Percentiles rank a stretch among this genome's conserved stretches.
phyloP scores from a whole-genome alignment of 2,113 vertebrate species.

The Cichladusa arquata region DNA sequence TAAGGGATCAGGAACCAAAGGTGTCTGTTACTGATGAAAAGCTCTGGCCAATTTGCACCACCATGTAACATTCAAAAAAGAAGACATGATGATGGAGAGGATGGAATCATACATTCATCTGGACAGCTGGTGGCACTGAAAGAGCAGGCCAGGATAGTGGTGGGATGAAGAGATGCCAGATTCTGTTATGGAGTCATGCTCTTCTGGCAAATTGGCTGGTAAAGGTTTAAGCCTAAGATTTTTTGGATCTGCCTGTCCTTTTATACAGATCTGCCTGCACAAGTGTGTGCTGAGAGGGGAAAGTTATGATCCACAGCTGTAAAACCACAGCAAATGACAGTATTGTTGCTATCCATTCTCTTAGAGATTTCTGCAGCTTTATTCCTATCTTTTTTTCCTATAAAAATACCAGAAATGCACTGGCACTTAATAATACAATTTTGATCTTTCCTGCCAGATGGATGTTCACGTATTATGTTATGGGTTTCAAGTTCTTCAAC shows the following conservation, averaged over 20 bases:
- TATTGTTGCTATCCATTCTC: background rate
- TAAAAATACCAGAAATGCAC: background rate
- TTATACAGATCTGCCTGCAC: background rate
- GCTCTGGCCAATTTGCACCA: background rate
- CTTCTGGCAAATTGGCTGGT: background rate
- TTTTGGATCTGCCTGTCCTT: background rate
- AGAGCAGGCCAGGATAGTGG: constrained; percentile 8
- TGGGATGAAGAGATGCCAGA: background rate
- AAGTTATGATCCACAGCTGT: background rate
- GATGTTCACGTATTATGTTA: background rate
- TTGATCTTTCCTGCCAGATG: background rate
- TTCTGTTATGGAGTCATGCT: background rate
- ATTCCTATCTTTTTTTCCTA: background rate
- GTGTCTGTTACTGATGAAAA: background rate
- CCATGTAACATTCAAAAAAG: background rate
- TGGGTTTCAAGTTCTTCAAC: background rate
- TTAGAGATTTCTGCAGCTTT: background rate
- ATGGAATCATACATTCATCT: background rate
- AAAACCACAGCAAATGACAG: background rate
- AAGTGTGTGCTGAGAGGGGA: background rate
- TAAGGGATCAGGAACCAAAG: background rate
- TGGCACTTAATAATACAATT: background rate
- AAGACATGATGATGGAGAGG: background rate
- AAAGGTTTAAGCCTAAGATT: background rate
- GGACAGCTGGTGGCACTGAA: constrained; percentile 63